Conservation (phyloP, 2,888 invertebrate species). For the Caenorhabditis parvicauda region DNA sequence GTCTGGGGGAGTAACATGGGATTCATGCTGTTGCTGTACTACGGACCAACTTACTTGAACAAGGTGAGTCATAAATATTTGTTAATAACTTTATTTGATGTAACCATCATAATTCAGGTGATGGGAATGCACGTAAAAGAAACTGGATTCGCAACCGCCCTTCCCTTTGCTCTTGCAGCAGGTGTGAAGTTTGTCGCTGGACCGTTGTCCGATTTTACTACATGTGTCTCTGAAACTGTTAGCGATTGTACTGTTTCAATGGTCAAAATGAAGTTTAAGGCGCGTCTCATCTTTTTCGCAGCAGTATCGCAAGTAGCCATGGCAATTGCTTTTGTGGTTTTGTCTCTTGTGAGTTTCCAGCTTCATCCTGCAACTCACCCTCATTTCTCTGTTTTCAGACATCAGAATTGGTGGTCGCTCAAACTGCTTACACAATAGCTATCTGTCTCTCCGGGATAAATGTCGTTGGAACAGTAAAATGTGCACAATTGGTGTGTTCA, state of each 20-base stretch:
- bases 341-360: constrained; percentile 21
- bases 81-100: neutral
- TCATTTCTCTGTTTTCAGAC: constrained; percentile 15
- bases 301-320: constrained; percentile 41
- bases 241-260: neutral
- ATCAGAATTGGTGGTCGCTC: constrained; percentile 18
- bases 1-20: constrained; percentile 21
- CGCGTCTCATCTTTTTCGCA: constrained; percentile 39
- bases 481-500: constrained; percentile 26
- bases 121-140: constrained; percentile 34
- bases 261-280: constrained; percentile 7
- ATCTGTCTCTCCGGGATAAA: constrained; percentile 38
- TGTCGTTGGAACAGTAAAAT: constrained; percentile 35
- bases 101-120: no score
- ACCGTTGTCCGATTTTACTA: constrained; percentile 36
- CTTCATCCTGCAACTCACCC: neutral
- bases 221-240: constrained; percentile 33
- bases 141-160: constrained; percentile 37
- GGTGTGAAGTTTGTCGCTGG: constrained; percentile 37
- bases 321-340: constrained; percentile 35
- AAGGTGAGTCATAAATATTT: neutral
- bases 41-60: constrained; percentile 27
- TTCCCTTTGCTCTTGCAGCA: constrained; percentile 34
- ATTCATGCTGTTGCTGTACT: constrained; percentile 16
- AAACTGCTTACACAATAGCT: constrained; percentile 34